Conservation (phyloP, 1,140 invertebrate genomes). For the Diachasmimorpha longicaudata region DNA sequence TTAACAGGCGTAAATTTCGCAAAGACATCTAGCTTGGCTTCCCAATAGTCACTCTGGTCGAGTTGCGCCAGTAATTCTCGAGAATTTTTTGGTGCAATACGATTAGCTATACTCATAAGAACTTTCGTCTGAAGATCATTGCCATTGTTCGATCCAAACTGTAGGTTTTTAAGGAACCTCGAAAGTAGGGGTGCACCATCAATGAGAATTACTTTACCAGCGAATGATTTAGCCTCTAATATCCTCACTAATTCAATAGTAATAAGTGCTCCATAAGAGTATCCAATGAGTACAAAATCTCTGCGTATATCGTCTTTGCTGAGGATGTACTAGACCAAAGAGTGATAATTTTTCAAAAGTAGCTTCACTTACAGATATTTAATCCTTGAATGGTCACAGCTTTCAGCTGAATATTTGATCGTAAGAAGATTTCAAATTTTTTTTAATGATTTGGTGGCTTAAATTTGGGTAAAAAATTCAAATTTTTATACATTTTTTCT, state of each 20-base stretch:
- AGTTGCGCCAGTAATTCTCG: slow-evolving; percentile 54
- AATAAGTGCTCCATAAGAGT: slow-evolving; percentile 57
- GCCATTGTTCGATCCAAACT: slow-evolving; percentile 23
- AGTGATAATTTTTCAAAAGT: background rate
- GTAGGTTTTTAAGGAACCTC: slow-evolving; percentile 35
- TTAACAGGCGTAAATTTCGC: background rate
- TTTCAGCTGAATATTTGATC: too few species aligned
- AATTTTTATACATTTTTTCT: too few species aligned
- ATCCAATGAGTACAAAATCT: slow-evolving; percentile 53
- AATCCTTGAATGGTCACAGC: too few species aligned
- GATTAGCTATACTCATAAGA: slow-evolving; percentile 41
- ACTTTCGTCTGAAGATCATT: slow-evolving; percentile 44
- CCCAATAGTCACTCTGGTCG: slow-evolving; percentile 48
- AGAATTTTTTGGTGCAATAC: slow-evolving; percentile 22
- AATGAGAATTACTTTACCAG: slow-evolving; percentile 50
- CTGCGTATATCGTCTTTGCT: slow-evolving; percentile 41
- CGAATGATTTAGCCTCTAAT: slow-evolving; percentile 50
- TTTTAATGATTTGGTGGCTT: too few species aligned
- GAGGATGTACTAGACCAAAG: slow-evolving; percentile 42
- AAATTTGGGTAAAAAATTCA: too few species aligned
- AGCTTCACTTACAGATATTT: background rate
- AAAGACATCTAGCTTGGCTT: slow-evolving; percentile 51
- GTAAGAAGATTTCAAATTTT: too few species aligned
- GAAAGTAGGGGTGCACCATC: slow-evolving; percentile 56
- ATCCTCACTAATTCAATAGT: slow-evolving; percentile 50